These are phyloP conservation scores for Hirtodrosophila cameraria DNA, from an alignment of 2,888 invertebrate species.

Conservation along the genomic window DNA sequence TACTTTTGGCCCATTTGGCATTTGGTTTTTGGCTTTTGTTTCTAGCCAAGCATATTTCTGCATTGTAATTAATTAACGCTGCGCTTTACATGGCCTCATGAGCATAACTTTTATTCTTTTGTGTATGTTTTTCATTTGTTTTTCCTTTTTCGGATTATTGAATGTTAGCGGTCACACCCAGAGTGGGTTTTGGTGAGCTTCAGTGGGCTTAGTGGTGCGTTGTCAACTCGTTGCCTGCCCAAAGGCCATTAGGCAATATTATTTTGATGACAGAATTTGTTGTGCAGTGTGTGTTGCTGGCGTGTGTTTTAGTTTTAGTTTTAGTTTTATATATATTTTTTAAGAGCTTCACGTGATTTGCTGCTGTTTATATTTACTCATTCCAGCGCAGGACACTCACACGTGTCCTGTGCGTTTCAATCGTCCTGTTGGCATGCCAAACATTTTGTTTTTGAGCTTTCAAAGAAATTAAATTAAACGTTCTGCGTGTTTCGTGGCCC, in stretches of 20 bases:
- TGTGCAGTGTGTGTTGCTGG: conserved; percentile 5
- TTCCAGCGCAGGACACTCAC: conserved; percentile 51
- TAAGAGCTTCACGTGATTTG: conserved; percentile 69
- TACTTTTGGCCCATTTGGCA: conserved; percentile 45
- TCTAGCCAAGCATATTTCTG: conserved; percentile 33
- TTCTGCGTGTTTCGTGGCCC: conserved; percentile 72
- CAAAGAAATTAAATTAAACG: conserved; percentile 81
- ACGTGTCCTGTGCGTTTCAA: conserved; percentile 49
- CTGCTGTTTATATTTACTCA: conserved; percentile 46
- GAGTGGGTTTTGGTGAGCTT: conserved; percentile 4
- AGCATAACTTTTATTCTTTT: conserved; percentile 56
- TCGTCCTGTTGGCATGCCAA: conserved; percentile 60
- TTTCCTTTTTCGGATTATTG: conserved; percentile 57
- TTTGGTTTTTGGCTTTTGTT: no score
- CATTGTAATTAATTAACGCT: conserved; percentile 70
- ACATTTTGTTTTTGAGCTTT: conserved; percentile 75
- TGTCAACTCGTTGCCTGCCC: conserved; percentile 75
- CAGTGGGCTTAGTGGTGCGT: conserved; percentile 54
- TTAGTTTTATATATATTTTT: conserved; percentile 15
- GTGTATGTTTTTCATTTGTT: neutral
- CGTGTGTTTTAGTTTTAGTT: conserved; percentile 45
- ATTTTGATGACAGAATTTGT: conserved; percentile 80
- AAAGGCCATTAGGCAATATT: conserved; percentile 74
- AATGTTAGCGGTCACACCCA: conserved; percentile 68
- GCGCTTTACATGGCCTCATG: conserved; percentile 66